Evolutionary conservation across 2,113 vertebrate genomes (phyloP), one percentile per base, ranked within the genome.

Genomic region (Zonotrichia leucophrys): DNA sequence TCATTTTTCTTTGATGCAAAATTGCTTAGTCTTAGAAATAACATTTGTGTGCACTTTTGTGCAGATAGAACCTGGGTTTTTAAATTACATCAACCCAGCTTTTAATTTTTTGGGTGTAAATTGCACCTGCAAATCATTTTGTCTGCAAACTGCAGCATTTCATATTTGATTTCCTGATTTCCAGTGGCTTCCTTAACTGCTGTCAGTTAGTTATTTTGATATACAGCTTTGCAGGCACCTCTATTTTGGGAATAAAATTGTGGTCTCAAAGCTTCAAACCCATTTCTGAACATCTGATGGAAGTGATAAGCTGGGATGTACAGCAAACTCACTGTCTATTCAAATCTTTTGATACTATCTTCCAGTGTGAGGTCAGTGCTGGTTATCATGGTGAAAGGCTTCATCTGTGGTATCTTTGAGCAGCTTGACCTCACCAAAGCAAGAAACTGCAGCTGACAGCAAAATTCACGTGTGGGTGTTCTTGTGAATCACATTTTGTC

Each of bases 71-170:
- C 86, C 69, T 79, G 49, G 27, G 6, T 68, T 95, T 92, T 89
- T 55, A 94, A 95, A 89, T 83, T 5, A 58, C 41, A 88, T 91
- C 75, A 92, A 63, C 64, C 23, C 27, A 60, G 73, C 80, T 94
- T 97, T 95, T 97, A 97, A 96, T 96, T 95, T 94, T 79, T 66
- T 24, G 46, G 58, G 88, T 96, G 83, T 94, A 93, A 95, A 92
- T 94, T 93, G 83, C 90, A 95, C 90, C 92, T 94, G 92, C 94
- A 96, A 96, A 96, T 93, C 88, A 93, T 83, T 89, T 83, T 93
- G 62, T 92, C 94, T 94, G 74, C 55, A 50, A 88, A 86, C 44
- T 73, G 35, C 56, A 89, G 88, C 73, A 60, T 86, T 90, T 90
- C 31, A 5, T 82, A 28, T 66, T 87, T 88, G 66, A 93, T 87